Base-by-base conservation (phyloP, 64 coral and sea anemone genomes). In the Platygyra sinensis region DNA sequence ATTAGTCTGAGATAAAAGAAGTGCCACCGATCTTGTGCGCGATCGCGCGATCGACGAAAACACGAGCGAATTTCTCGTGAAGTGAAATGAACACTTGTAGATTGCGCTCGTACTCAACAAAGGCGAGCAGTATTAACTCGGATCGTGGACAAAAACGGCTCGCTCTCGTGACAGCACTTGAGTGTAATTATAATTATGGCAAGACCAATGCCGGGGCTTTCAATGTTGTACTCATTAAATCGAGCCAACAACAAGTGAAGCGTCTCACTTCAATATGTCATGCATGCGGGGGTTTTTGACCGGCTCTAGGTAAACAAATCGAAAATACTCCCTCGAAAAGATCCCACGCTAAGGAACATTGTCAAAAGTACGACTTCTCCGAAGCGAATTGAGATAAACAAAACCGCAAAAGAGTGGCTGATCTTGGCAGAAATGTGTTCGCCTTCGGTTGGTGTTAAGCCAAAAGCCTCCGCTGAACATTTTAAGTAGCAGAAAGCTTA, bases 201-300 rank as follows among this genome's bases (percentile, higher is more conserved):
- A 55, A 87, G 87, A 55, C 82, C 87, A 90, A 90, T 96, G 94
- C 89, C 93, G 76, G 60, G 72, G 42, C 73, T 80, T 86, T 96
- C 72, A 93, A 93, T 96, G 88, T 39, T 89, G 91, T 54, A 75
- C 87, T 93, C 92, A 96, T 96, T 96, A 96, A 96, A 96, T 86
- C 94, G 91, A 96, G 73, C 94, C 90, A 82, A 91, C 90, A 91
- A 77, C 90, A 85, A 86, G 80, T 67, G 80, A 82, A 86, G 78
- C 80, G 82, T 78, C 74, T 31, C 60, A 83, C 90, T 91, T 77
- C 67, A 91, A 82, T 61, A 57, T 91, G 80, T 86, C 81, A 84
- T 86, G 90, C 80, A 76, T 91, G 80, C 73, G 67, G 80, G 65
- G 67, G 39, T 52, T 86, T 88, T 86, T 91, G 90, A 74, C 90